These are phyloP conservation scores for Urophycis tenuis DNA, from an alignment of 2,797 vertebrate genomes.

Conservation along the genomic window DNA sequence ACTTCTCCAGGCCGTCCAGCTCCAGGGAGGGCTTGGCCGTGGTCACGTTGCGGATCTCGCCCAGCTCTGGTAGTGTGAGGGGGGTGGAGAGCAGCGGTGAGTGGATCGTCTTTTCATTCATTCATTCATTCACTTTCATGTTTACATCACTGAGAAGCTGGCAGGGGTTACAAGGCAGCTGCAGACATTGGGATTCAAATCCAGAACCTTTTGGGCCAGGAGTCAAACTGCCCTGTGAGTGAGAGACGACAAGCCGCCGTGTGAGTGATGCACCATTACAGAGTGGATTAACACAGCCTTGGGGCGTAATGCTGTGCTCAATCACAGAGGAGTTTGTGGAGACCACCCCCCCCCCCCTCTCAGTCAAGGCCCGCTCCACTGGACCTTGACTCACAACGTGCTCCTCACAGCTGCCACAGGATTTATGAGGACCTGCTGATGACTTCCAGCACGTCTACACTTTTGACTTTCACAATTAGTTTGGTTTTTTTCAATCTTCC, in stretches of 20 bases:
- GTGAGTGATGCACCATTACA: too few species aligned
- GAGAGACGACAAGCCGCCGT: too few species aligned
- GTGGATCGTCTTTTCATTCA: too few species aligned
- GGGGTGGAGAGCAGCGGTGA: too few species aligned
- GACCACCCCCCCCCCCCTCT: slow-evolving; percentile 14
- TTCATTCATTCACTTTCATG: too few species aligned
- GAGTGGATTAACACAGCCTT: background rate
- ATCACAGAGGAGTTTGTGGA: slow-evolving; percentile 26
- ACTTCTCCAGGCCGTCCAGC: slow-evolving; percentile 92
- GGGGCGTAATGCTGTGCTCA: slow-evolving; percentile 29
- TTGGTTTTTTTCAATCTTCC: background rate
- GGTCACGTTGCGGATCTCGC: slow-evolving; percentile 92
- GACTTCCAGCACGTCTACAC: background rate
- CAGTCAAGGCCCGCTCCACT: slow-evolving; percentile 22
- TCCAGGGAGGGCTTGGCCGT: slow-evolving; percentile 88
- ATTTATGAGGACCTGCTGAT: background rate
- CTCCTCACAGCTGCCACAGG: slow-evolving; percentile 27
- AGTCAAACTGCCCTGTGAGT: too few species aligned
- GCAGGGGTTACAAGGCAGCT: background rate
- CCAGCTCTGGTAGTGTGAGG: slow-evolving; percentile 83
- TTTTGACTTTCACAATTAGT: background rate
- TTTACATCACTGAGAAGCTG: too few species aligned
- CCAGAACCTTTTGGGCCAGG: background rate
- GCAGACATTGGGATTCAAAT: background rate
- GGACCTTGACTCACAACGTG: slow-evolving; percentile 26